Conservation (phyloP, 2,888 invertebrate genomes). For the Agrilus mali region DNA sequence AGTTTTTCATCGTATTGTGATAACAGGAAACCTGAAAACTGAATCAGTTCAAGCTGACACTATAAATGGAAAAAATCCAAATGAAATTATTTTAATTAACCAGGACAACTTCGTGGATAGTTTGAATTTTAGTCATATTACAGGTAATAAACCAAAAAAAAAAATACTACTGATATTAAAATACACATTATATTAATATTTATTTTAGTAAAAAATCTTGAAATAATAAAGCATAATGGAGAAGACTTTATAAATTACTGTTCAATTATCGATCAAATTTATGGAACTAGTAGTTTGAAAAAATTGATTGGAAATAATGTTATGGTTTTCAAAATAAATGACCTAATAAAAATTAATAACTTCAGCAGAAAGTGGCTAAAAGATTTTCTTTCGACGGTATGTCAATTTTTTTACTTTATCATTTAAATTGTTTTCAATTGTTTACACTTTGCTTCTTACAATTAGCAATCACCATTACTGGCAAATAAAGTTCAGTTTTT, state of each 20-base stretch:
- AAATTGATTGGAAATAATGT: constrained; percentile 14
- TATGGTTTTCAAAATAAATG: constrained; percentile 15
- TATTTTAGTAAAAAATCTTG: constrained; percentile 5
- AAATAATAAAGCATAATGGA: constrained; percentile 17
- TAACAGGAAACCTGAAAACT: constrained; percentile 16
- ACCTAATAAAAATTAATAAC: neutral
- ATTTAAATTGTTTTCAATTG: neutral
- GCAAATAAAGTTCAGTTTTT: constrained; percentile 6
- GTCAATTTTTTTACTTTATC: neutral
- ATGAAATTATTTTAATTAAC: constrained; percentile 3
- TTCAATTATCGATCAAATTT: constrained; percentile 15
- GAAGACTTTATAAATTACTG: constrained; percentile 18
- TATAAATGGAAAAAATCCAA: constrained; percentile 1
- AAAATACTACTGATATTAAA: neutral
- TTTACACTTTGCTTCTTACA: neutral
- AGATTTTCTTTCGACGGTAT: neutral
- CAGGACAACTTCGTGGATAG: constrained; percentile 1
- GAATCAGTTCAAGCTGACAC: constrained; percentile 1
- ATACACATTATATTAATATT: neutral
- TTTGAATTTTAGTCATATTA: constrained; percentile 4
- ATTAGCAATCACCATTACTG: neutral
- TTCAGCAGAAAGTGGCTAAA: neutral
- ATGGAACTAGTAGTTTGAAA: constrained; percentile 13
- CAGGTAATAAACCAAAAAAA: constrained; percentile 3
- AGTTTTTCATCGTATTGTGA: constrained; percentile 16